Evolutionary conservation across 1,140 invertebrate species (phyloP).

Genomic region (Oryctes rhinoceros): DNA sequence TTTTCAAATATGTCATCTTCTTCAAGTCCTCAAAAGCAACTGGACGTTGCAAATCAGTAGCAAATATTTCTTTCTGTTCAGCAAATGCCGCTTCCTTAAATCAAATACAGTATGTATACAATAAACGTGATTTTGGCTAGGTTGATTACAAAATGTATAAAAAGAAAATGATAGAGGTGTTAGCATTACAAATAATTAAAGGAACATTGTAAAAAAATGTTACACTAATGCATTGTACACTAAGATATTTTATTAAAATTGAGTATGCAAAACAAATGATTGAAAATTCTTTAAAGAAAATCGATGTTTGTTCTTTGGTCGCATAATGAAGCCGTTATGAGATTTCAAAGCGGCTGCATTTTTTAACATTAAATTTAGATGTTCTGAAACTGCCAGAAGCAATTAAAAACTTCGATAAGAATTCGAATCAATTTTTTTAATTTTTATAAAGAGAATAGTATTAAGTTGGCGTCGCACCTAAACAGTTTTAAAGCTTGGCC

Average conservation of each 20-base stretch:
- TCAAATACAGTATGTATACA: background rate
- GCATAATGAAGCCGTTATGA: slow-evolving; percentile 55
- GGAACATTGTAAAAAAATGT: background rate
- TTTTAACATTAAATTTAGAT: slow-evolving; percentile 53
- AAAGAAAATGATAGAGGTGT: no score
- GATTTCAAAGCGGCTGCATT: slow-evolving; percentile 60
- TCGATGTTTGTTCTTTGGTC: slow-evolving; percentile 36
- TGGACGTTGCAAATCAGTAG: slow-evolving; percentile 45
- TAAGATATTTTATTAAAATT: background rate
- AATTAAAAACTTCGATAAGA: slow-evolving; percentile 66
- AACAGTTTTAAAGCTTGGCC: slow-evolving; percentile 70
- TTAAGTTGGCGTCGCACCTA: slow-evolving; percentile 56
- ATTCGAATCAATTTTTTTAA: slow-evolving; percentile 22
- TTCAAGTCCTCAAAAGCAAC: slow-evolving; percentile 62
- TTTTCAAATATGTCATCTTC: slow-evolving; percentile 70
- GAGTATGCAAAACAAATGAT: slow-evolving; percentile 5
- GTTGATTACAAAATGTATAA: no score
- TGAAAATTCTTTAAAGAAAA: background rate
- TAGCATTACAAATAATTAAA: no score
- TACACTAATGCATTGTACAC: background rate
- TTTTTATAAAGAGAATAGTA: background rate
- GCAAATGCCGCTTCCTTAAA: slow-evolving; percentile 43
- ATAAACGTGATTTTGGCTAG: background rate
- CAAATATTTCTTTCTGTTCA: slow-evolving; percentile 44
- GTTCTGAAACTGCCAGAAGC: slow-evolving; percentile 50